phyloP scores from a whole-genome alignment of 2,888 invertebrate species.

The Agonopterix subpropinquella region DNA sequence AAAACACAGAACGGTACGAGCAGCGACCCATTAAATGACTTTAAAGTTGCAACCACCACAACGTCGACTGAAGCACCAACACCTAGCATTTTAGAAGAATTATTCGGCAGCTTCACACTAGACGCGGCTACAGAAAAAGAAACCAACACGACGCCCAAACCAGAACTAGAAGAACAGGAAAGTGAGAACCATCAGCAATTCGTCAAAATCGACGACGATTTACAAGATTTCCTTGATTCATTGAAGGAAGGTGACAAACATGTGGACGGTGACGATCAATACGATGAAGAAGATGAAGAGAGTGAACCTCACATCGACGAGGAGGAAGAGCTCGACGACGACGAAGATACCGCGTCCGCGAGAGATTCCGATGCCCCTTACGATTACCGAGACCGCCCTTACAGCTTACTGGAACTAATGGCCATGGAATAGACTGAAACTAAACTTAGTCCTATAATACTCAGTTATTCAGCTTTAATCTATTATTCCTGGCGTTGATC shows the following conservation, averaged over 20 bases:
- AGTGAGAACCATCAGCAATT: slow-evolving; percentile 40
- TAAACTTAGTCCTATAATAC: slow-evolving; percentile 18
- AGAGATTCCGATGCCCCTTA: slow-evolving; percentile 19
- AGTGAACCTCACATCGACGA: slow-evolving; percentile 19
- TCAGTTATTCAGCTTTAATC: slow-evolving; percentile 31
- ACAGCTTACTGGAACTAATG: slow-evolving; percentile 60
- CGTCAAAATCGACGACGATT: slow-evolving; percentile 43
- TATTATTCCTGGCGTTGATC: slow-evolving; percentile 22
- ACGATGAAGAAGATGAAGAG: slow-evolving; percentile 26
- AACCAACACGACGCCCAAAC: slow-evolving; percentile 16
- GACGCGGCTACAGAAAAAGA: slow-evolving; percentile 27
- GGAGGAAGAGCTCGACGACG: slow-evolving; percentile 21
- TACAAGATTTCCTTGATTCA: slow-evolving; percentile 50
- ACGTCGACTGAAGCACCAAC: slow-evolving; percentile 27
- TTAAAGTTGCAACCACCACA: slow-evolving; percentile 21
- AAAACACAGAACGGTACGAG: slow-evolving; percentile 29
- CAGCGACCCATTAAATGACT: slow-evolving; percentile 22
- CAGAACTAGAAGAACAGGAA: slow-evolving; percentile 33
- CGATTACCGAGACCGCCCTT: slow-evolving; percentile 38
- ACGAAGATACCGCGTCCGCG: slow-evolving; percentile 18
- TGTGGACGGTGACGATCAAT: slow-evolving; percentile 18
- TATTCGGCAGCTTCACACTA: slow-evolving; percentile 45
- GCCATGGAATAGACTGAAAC: slow-evolving; percentile 63
- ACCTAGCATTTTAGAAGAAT: slow-evolving; percentile 41
- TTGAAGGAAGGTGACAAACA: slow-evolving; percentile 27